Percentiles rank a stretch among this genome's conserved stretches.
These are phyloP conservation scores for Anthoscopus minutus DNA, from an alignment of 2,113 vertebrate species.

Conservation along the genomic window DNA sequence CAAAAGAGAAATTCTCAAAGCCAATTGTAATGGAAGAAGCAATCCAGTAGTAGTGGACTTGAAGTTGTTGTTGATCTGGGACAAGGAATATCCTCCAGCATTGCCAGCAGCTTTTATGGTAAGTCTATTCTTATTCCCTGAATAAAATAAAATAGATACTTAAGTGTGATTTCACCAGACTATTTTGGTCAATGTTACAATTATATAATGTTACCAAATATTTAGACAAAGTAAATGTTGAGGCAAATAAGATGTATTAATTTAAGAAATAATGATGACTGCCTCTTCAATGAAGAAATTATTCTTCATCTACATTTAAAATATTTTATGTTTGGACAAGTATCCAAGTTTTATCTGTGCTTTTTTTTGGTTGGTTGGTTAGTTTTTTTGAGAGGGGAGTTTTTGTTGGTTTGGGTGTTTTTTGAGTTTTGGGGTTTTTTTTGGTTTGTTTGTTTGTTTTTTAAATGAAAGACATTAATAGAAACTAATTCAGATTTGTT, in stretches of 20 bases:
- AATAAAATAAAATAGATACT: not conserved
- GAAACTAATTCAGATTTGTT: not conserved
- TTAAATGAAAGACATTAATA: not conserved
- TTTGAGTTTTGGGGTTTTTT: not conserved
- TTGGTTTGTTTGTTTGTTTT: not conserved
- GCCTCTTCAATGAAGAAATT: not conserved
- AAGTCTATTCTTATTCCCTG: not conserved
- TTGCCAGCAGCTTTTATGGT: not conserved
- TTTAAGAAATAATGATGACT: not conserved
- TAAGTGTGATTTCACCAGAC: not conserved
- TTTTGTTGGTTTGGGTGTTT: no score
- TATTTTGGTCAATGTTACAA: not conserved
- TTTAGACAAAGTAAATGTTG: not conserved
- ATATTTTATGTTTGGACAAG: not conserved
- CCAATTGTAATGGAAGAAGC: not conserved
- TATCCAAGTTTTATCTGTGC: not conserved
- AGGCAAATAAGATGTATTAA: not conserved
- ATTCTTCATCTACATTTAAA: not conserved
- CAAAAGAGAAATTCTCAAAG: not conserved
- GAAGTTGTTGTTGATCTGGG: not conserved
- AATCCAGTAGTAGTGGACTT: not conserved
- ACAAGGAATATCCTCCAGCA: not conserved
- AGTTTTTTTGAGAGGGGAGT: not conserved
- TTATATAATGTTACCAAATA: not conserved
- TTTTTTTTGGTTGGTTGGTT: not conserved